Evolutionary conservation across 2,888 invertebrate species (phyloP).

Genomic region (Amblyteles armatorius): DNA sequence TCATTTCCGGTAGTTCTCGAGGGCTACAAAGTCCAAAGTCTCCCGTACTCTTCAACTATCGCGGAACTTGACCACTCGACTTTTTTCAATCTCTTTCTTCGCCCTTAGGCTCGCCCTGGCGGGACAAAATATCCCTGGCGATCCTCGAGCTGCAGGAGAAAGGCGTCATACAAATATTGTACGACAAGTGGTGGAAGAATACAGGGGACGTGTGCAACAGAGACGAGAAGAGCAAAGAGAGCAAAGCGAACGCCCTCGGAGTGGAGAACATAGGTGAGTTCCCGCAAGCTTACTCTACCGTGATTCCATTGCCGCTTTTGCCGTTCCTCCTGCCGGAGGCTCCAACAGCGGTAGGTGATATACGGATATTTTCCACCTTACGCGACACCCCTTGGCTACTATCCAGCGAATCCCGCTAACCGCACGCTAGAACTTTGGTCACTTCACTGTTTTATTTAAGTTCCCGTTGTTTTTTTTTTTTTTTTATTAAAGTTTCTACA

Average conservation of each 20-base stretch:
- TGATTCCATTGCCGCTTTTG: not conserved
- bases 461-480: not conserved
- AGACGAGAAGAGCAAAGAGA: slow-evolving; percentile 95
- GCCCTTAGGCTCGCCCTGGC: slow-evolving; percentile 92
- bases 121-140: slow-evolving; percentile 98
- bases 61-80: not conserved
- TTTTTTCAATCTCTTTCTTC: slow-evolving; percentile 20
- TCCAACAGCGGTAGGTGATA: slow-evolving; percentile 1
- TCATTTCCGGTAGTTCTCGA: slow-evolving; percentile 28
- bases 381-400: not conserved
- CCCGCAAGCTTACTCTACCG: slow-evolving; percentile 9
- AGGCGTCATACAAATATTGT: slow-evolving; percentile 95
- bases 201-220: slow-evolving; percentile 96
- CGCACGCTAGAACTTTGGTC: not conserved
- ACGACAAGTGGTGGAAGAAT: slow-evolving; percentile 99
- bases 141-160: slow-evolving; percentile 98
- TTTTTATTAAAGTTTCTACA: not conserved
- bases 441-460: not conserved
- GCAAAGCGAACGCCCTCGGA: slow-evolving; percentile 96
- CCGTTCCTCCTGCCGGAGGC: not conserved
- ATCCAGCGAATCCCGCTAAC: not conserved
- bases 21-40: not conserved
- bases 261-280: slow-evolving; percentile 93
- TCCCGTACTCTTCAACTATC: not conserved
- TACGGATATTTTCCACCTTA: slow-evolving; percentile 7